Base-by-base conservation (phyloP, 2,888 invertebrate species). In the Digitonthophagus gazella region DNA sequence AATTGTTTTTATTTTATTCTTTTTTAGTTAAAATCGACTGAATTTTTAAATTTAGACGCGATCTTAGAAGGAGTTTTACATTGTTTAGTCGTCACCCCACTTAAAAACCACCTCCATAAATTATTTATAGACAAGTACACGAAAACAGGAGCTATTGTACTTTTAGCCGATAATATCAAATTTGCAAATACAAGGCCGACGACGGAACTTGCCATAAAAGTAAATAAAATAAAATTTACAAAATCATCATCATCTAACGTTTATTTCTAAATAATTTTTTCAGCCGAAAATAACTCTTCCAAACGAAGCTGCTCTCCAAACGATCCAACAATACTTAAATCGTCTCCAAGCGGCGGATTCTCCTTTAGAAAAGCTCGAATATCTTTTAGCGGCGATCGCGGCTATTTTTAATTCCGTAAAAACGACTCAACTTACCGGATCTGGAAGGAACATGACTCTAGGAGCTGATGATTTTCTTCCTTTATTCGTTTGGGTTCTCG, bases 21-120 rank as follows among this genome's bases (percentile, higher is more conserved):
- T n/a, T n/a, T n/a, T n/a, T n/a, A n/a, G 86, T 85, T 98, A 69
- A 93, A 93, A 80, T 86, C 93, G 1, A 94, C 94, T 71, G 97
- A 97, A 82, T 97, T 97, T 81, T 87, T 98, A 77, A 98, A 98
- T 85, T 86, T 98, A 80, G 98, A 98, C 80, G 93, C 96, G 67
- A 96, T 98, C 75, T 84, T 98, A 76, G 98, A 98, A 84, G 93
- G 93, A 70, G 96, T 97, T 72, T 92, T 98, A 87, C 96, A 97
- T 83, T 90, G 93, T 75, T 85, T 97, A 75, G 94, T 98, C 19
- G 93, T 98, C 44, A 85, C 91, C 67, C 96, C 96, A 4, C 83
- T 97, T 72, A 90, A 95, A 72, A 90, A 91, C 70, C 92, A 94
- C 78, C 88, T 97, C 71, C 94, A 95, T 80, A 87, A 90, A 74